phyloP scores from a whole-genome alignment of 2,797 vertebrate genomes.

The Myripristis murdjan region DNA sequence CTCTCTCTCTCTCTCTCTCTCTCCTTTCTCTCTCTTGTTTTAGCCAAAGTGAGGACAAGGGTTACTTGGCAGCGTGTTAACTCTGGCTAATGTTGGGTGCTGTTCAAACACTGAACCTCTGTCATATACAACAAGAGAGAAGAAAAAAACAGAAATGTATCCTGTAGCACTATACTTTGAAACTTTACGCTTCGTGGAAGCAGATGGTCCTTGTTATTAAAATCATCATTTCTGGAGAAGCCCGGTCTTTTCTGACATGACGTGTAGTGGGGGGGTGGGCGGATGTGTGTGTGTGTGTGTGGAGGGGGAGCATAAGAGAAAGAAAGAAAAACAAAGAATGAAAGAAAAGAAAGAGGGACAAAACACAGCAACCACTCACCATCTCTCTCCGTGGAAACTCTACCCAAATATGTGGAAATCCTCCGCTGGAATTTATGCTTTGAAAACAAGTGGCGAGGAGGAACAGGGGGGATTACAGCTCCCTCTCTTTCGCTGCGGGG shows the following conservation, averaged over 20 bases:
- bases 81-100: conserved; percentile 76
- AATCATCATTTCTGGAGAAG: conserved; percentile 71
- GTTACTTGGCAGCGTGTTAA: conserved; percentile 69
- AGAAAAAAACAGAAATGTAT: conserved; percentile 53
- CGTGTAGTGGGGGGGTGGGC: background rate
- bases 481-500: conserved; percentile 69
- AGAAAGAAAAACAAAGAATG: conserved; percentile 10
- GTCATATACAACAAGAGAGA: conserved; percentile 71
- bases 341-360: conserved; percentile 24
- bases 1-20: conserved; percentile 20
- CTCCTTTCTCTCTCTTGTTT: conserved; percentile 59
- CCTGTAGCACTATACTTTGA: conserved; percentile 69
- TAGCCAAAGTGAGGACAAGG: conserved; percentile 73
- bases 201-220: conserved; percentile 84
- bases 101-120: conserved; percentile 69
- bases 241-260: conserved; percentile 60
- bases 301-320: conserved; percentile 16
- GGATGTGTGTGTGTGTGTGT: background rate
- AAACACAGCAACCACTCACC: conserved; percentile 51
- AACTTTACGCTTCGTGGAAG: conserved; percentile 68
- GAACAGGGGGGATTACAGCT: conserved; percentile 72
- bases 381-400: conserved; percentile 70
- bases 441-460: conserved; percentile 72
- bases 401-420: conserved; percentile 82
- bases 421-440: conserved; percentile 75